Conservation (phyloP, 1,140 invertebrate species). For the Anastrepha obliqua region DNA sequence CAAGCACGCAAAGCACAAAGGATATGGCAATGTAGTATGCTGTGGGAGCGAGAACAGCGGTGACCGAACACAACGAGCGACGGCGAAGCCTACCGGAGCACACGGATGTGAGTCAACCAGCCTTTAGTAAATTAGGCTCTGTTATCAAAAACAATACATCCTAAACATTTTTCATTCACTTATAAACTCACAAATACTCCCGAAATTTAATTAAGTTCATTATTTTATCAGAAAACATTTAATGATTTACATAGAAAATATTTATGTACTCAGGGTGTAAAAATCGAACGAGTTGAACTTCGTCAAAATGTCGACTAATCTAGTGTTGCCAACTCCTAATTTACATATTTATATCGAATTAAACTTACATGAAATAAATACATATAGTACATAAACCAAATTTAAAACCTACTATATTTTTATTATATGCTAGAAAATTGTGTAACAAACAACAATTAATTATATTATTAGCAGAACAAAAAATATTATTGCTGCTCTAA, state of each 20-base stretch:
- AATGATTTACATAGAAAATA: slow-evolving; percentile 54
- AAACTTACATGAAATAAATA: too few relatives aligned
- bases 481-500: too few relatives aligned
- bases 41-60: slow-evolving; percentile 51
- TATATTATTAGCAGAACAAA: too few relatives aligned
- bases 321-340: slow-evolving; percentile 31
- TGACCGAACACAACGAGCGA: slow-evolving; percentile 2
- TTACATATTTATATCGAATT: too few relatives aligned
- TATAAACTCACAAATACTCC: not conserved
- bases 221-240: slow-evolving; percentile 30
- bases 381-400: too few relatives aligned
- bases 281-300: slow-evolving; percentile 55
- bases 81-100: slow-evolving; percentile 12
- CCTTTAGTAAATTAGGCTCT: not conserved
- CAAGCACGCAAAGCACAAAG: slow-evolving; percentile 48
- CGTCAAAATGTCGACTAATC: slow-evolving; percentile 56
- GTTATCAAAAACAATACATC: slow-evolving; percentile 19
- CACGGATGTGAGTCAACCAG: slow-evolving; percentile 4
- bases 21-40: slow-evolving; percentile 34
- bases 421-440: too few relatives aligned
- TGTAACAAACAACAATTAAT: too few relatives aligned
- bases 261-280: slow-evolving; percentile 55
- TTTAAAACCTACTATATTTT: too few relatives aligned
- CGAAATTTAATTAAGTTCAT: not conserved
- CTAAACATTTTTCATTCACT: not conserved